phyloP scores from a whole-genome alignment of 53 echinoderm and acorn worm genomes.

The Paracentrotus lividus region DNA sequence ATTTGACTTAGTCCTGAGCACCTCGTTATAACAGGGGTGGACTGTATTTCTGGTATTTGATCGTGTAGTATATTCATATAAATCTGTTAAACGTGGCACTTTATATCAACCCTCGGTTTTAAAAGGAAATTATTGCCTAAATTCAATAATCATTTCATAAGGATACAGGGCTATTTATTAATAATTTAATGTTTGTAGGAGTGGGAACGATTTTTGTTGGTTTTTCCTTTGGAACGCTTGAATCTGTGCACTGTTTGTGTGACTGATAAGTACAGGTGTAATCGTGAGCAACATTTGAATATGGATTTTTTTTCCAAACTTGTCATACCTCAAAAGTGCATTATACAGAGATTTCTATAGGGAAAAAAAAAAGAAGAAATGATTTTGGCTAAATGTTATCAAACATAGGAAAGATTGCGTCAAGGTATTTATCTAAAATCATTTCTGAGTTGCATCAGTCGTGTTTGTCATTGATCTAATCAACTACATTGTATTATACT shows the following conservation, averaged over 20 bases:
- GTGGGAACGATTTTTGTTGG: background rate
- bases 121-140: background rate
- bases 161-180: background rate
- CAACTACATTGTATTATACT: background rate
- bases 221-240: slow-evolving; percentile 6
- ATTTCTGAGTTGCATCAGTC: background rate
- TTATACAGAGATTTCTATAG: background rate
- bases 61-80: background rate
- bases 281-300: background rate
- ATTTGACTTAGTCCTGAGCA: too few species aligned
- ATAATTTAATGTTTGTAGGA: background rate
- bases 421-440: background rate
- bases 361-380: background rate
- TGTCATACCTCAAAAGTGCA: slow-evolving; percentile 37
- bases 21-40: too few species aligned
- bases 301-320: background rate
- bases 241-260: background rate
- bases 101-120: background rate
- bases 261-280: background rate
- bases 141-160: background rate
- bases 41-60: too few species aligned
- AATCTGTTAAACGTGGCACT: background rate
- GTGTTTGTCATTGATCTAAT: background rate
- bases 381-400: background rate
- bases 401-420: background rate